phyloP scores from a whole-genome alignment of 2,113 vertebrate species.

The Lathamus discolor region DNA sequence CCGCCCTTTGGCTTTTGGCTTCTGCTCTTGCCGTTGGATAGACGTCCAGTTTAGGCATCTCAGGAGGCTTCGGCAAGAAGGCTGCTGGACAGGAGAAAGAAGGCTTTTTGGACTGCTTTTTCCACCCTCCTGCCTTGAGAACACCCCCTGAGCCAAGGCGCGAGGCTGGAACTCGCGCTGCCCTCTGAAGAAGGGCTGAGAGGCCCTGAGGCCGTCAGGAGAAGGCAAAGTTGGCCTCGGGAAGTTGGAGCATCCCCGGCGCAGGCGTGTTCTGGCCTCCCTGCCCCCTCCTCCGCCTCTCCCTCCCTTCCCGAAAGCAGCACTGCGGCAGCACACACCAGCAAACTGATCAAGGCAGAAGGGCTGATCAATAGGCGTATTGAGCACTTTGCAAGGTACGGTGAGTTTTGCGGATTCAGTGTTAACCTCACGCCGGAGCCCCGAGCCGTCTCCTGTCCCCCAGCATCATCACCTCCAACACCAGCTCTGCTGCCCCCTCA shows the following conservation, averaged over 20 bases:
- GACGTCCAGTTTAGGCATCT: accelerated
- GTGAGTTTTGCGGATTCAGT: slow-evolving; percentile 76
- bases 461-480: accelerated
- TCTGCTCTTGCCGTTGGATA: neutral
- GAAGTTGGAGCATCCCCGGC: neutral
- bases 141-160: accelerated
- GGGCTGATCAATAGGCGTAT: slow-evolving; percentile 76
- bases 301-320: slow-evolving; percentile 50
- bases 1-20: neutral
- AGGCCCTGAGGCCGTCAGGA: neutral
- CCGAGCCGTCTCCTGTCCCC: neutral
- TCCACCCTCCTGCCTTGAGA: neutral
- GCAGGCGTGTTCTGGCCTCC: neutral
- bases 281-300: neutral
- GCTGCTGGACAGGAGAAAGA: neutral
- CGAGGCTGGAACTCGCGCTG: neutral
- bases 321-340: slow-evolving; percentile 63
- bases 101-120: neutral
- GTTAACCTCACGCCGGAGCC: slow-evolving; percentile 31
- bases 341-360: slow-evolving; percentile 64
- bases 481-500: neutral
- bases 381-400: slow-evolving; percentile 77
- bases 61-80: neutral
- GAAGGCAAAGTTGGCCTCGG: neutral
- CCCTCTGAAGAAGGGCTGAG: neutral